A percentile compares a stretch with the other conserved stretches of the same genome.
These are phyloP conservation scores for Chiloscyllium plagiosum DNA, from an alignment of 2,113 vertebrate genomes.

Conservation along the genomic window DNA sequence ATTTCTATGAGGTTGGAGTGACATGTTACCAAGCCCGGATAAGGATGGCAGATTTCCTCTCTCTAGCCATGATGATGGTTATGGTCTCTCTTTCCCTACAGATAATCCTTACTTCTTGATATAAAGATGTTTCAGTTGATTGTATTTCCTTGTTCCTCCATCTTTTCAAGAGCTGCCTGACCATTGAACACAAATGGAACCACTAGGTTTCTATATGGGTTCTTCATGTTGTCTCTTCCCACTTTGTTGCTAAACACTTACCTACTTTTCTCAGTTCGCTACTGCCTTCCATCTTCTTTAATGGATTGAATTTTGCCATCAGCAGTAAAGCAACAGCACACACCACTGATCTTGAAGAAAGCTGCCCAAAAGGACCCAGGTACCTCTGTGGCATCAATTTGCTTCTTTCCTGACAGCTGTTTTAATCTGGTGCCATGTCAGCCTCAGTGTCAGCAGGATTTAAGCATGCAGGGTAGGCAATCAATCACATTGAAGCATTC, in stretches of 20 bases:
- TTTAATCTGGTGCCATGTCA: not conserved
- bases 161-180: not conserved
- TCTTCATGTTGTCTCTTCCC: not conserved
- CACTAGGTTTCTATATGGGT: not conserved
- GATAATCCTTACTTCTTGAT: not conserved
- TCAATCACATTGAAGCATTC: not conserved
- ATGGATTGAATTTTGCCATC: not conserved
- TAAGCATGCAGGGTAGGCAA: not conserved
- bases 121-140: not conserved
- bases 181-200: not conserved
- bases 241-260: not conserved
- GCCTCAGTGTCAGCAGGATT: not conserved
- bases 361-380: no score
- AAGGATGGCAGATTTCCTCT: no score
- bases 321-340: not conserved
- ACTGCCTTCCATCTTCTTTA: not conserved
- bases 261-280: not conserved
- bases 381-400: not conserved
- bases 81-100: not conserved
- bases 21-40: no score
- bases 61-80: no score
- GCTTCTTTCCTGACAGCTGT: not conserved
- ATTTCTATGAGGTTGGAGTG: no score
- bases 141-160: not conserved
- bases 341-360: not conserved